Conservation (phyloP, 2,797 vertebrate genomes). For the Epinephelus coioides region DNA sequence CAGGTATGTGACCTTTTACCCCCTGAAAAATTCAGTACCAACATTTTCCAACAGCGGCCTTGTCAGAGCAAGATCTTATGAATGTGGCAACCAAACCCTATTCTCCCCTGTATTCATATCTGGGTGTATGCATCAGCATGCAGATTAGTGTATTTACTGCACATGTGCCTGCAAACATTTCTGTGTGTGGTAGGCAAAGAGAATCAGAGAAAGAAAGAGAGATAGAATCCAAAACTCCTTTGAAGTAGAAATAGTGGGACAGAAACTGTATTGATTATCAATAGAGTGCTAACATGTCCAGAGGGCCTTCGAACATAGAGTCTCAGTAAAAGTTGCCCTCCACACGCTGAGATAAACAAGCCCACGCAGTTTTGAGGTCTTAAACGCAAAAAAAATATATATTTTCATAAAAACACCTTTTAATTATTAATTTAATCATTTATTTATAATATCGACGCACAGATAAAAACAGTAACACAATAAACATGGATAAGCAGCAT, state of each 20-base stretch:
- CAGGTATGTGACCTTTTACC: no score
- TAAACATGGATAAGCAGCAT: conserved; percentile 7
- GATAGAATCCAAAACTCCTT: conserved; percentile 40
- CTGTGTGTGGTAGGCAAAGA: background rate
- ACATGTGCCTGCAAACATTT: background rate
- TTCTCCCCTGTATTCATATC: conserved; percentile 6
- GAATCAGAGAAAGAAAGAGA: conserved; percentile 5
- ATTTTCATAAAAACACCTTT: conserved; percentile 32
- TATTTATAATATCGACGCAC: conserved; percentile 44
- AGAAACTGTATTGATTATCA: conserved; percentile 74
- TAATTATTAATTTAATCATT: conserved; percentile 59
- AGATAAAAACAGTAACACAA: conserved; percentile 26
- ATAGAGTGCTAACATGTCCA: conserved; percentile 61
- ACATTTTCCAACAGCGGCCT: no score
- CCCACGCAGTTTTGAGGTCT: conserved; percentile 31
- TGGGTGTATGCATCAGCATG: background rate
- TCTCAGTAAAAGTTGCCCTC: conserved; percentile 26
- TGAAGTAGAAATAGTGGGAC: conserved; percentile 59
- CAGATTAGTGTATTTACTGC: conserved; percentile 28
- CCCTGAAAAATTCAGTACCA: no score
- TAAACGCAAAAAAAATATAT: conserved; percentile 26
- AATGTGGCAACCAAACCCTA: no score
- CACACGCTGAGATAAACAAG: conserved; percentile 59
- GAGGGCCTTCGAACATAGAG: conserved; percentile 52
- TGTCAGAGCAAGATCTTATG: no score